Evolutionary conservation across 2,888 invertebrate genomes (phyloP).

Genomic region (Ariolimax columbianus): DNA sequence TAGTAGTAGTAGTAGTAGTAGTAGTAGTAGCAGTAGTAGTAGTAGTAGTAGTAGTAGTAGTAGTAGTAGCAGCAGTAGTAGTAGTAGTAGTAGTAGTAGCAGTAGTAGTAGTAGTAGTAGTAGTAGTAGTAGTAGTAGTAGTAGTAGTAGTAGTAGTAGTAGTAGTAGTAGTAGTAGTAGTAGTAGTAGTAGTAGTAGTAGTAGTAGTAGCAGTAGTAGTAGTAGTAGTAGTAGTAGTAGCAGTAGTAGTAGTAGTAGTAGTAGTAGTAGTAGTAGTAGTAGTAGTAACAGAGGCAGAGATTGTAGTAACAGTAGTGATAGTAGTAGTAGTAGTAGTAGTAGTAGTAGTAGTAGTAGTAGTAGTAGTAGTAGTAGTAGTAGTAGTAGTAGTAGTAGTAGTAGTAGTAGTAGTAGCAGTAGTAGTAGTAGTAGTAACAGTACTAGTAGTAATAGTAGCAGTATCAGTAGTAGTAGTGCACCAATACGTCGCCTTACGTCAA

Average conservation of each 20-base stretch:
- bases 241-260: conserved; percentile 19
- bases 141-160: conserved; percentile 25
- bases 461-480: too few relatives aligned
- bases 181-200: conserved; percentile 12
- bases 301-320: background rate
- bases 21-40: conserved; percentile 10
- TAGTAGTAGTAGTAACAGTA: too few relatives aligned
- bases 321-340: too few relatives aligned
- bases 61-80: conserved; percentile 38
- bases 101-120: conserved; percentile 15
- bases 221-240: conserved; percentile 30
- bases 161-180: conserved; percentile 17
- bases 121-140: conserved; percentile 29
- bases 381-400: too few relatives aligned
- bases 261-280: conserved; percentile 39
- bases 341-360: too few relatives aligned
- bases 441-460: too few relatives aligned
- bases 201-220: too few relatives aligned
- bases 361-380: too few relatives aligned
- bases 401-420: too few relatives aligned
- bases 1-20: conserved; percentile 3
- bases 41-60: conserved; percentile 11
- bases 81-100: conserved; percentile 39
- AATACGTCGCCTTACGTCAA: too few relatives aligned
- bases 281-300: conserved; percentile 9